Conservation (phyloP, 1,140 invertebrate genomes). For the Ips typographus region DNA sequence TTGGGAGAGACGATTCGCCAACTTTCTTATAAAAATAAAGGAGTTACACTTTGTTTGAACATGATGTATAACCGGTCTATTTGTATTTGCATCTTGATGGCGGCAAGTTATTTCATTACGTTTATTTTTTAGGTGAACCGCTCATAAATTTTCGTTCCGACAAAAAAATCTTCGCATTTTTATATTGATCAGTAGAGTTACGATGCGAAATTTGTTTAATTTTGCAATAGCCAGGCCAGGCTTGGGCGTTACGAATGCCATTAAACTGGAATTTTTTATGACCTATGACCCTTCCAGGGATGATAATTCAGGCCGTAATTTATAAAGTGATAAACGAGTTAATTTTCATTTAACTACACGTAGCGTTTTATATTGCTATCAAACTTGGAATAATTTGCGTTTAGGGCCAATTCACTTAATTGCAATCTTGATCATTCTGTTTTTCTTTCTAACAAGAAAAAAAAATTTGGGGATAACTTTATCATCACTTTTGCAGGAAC, state of each 20-base stretch:
- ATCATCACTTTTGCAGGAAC: too few species aligned
- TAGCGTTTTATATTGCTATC: too few species aligned
- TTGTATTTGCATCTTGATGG: constrained; percentile 15
- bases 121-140: background rate
- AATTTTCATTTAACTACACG: too few species aligned
- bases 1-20: constrained; percentile 14
- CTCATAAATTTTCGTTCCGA: background rate
- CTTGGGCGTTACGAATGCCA: background rate
- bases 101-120: background rate
- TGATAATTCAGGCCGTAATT: background rate
- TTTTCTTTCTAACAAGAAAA: too few species aligned
- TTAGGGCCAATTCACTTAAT: too few species aligned
- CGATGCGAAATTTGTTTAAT: background rate
- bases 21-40: constrained; percentile 18
- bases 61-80: constrained; percentile 8
- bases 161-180: background rate
- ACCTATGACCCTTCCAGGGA: background rate
- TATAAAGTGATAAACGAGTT: too few species aligned
- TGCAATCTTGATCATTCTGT: too few species aligned
- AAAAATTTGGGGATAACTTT: too few species aligned
- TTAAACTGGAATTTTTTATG: constrained; percentile 8
- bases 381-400: too few species aligned
- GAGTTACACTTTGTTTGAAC: constrained; percentile 20
- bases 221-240: background rate
- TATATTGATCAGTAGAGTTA: background rate